Base-by-base conservation (phyloP, 2,113 vertebrate genomes). In the Rhodinocichla rosea region DNA sequence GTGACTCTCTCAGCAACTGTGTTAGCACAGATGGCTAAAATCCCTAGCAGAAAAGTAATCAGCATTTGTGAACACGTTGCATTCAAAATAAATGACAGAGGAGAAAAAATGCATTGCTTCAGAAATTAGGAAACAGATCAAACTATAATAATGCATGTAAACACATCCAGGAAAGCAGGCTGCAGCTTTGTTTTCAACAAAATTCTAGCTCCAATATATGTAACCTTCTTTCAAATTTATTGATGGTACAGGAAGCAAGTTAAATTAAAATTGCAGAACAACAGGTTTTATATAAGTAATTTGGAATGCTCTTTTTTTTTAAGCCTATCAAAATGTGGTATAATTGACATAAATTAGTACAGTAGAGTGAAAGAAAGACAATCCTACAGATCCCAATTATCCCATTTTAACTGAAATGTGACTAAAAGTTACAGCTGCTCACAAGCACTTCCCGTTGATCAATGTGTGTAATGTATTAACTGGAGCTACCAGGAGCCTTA, bases 11-110 rank as follows among this genome's bases (percentile, higher is more conserved):
- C 73, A 87, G 75, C 82, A 97, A 89, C 87, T 96, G 80, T 92
- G 71, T 84, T 83, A 94, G 92, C 95, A 97, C 95, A 97, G 94
- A 97, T 98, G 95, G 95, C 90, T 67, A 91, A 94, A 98, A 95
- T 79, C 63, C 89, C 83, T 97, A 77, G 64, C 71, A 95, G 94
- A 95, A 96, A 96, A 92, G 84, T 95, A 97, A 97, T 95, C 95
- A 91, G 87, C 88, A 37, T 97, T 93, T 90, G 37, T 89, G 94
- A 96, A 60, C 74, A 90, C 35, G 64, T 53, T 94, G 91, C 67
- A 90, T 94, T 97, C 84, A 96, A 95, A 98, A 92, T 82, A 95
- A 90, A 97, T 88, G 76, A 88, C 50, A 94, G 87, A 94, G 65
- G n/a, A 89, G 56, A 49, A 91, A 91, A 71, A 90, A 70, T 74